These are phyloP conservation scores for Drosophila guanche DNA, from an alignment of 1,140 invertebrate genomes.

Conservation along the genomic window DNA sequence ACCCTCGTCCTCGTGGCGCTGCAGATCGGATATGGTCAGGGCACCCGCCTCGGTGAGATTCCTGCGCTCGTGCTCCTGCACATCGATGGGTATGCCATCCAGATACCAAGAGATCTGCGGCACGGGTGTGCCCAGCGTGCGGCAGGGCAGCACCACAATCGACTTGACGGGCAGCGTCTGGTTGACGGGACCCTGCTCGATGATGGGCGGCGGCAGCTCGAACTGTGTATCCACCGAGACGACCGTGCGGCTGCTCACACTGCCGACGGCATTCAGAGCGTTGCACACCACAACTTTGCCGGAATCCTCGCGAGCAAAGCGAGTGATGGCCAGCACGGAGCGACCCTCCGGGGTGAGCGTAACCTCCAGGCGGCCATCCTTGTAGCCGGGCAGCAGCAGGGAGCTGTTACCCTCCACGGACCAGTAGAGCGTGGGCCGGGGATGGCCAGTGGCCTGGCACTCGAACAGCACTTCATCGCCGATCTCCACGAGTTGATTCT, in stretches of 20 bases:
- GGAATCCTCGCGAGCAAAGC: slow-evolving; percentile 87
- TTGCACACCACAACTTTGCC: slow-evolving; percentile 90
- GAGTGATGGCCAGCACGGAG: slow-evolving; percentile 86
- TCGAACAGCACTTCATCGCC: slow-evolving; percentile 87
- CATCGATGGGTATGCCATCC: slow-evolving; percentile 88
- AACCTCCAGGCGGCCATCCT: slow-evolving; percentile 86
- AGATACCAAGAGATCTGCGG: slow-evolving; percentile 94
- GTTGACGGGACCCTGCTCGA: slow-evolving; percentile 93
- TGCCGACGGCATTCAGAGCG: slow-evolving; percentile 91
- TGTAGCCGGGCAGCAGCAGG: slow-evolving; percentile 88
- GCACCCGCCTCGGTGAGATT: slow-evolving; percentile 89
- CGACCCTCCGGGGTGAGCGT: slow-evolving; percentile 86
- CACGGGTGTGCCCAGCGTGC: slow-evolving; percentile 89
- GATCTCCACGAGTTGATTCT: slow-evolving; percentile 87
- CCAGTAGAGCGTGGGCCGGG: slow-evolving; percentile 90
- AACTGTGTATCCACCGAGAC: slow-evolving; percentile 91
- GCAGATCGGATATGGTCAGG: slow-evolving; percentile 90
- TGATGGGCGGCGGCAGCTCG: slow-evolving; percentile 93
- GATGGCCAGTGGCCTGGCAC: slow-evolving; percentile 88
- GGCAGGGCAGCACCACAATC: slow-evolving; percentile 90
- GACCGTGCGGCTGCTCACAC: slow-evolving; percentile 89
- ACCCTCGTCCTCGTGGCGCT: slow-evolving; percentile 88
- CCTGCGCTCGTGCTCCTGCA: slow-evolving; percentile 85
- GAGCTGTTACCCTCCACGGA: slow-evolving; percentile 90
- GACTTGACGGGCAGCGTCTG: slow-evolving; percentile 93